Evolutionary conservation across 1,140 invertebrate species (phyloP), one percentile per base, ranked within the genome.

Genomic region (Brachionus plicatilis): DNA sequence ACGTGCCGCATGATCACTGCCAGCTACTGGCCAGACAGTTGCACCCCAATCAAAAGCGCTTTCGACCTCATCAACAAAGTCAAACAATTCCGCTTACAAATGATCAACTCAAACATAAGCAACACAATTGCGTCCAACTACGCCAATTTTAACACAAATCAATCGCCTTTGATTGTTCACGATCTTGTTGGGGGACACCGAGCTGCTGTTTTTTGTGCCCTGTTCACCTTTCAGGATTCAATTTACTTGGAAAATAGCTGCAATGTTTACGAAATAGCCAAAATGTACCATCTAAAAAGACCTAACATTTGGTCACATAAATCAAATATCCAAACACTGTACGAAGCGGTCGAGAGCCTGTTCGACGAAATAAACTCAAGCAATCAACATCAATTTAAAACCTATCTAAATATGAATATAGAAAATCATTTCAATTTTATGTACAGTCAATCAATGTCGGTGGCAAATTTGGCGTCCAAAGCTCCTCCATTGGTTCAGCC

Each of bases 241-340:
- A 83, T 83, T 24, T 24, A 83, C 33, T 20, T 68, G n/a, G 80
- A 83, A 72, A 56, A 56, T 9, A 83, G 56, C 41, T 47, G 43
- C 11, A 83, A 83, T 53, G 80, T 83, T 33, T 83, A 83, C 37
- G 80, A 83, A 53, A 68, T 72, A 33, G 80, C 80, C 2, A 83
- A 83, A 56, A 66, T 83, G 56, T 83, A 68, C 66, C 80, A 83
- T 53, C 8, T 68, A 5, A 68, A 72, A 83, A 37, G 80, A 53
- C 80, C 80, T 29, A 50, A 56, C 27, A 37, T 83, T 8, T 83
- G 80, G 80, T 24, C 11, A 8, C 29, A 72, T 37, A 83, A 83
- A 37, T 24, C 29, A n/a, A 68, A 68, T 68, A 68, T 83, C 14
- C 65, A 14, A 41, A 17, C 65, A 11, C 14, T 82, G 27, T 82